Percentiles rank a stretch among this genome's conserved stretches.
These are phyloP conservation scores for Eupithecia subumbrata DNA, from an alignment of 2,888 invertebrate genomes.

Conservation along the genomic window DNA sequence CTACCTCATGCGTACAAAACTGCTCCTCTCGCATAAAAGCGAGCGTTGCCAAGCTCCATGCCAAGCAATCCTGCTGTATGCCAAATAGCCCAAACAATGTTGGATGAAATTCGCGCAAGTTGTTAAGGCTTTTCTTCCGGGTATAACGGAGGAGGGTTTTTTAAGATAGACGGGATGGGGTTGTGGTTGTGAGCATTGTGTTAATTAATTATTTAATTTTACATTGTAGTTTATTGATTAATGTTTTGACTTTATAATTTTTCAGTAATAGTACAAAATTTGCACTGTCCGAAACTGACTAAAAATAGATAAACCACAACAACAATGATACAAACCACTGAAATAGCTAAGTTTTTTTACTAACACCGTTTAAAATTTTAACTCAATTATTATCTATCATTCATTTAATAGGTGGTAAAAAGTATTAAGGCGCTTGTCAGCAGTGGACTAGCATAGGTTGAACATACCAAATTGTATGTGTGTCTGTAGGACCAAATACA, in stretches of 20 bases:
- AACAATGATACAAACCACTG: neutral
- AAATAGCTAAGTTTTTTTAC: too few relatives aligned
- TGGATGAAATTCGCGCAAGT: conserved; percentile 30
- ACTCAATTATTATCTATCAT: neutral
- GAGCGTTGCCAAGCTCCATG: conserved; percentile 37
- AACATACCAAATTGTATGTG: too few relatives aligned
- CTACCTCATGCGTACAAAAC: conserved; percentile 27
- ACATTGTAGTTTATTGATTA: neutral
- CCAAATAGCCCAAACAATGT: conserved; percentile 39
- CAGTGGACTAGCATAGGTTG: neutral
- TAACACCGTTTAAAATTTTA: too few relatives aligned
- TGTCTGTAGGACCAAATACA: too few relatives aligned
- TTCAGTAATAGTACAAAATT: neutral
- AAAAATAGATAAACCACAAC: neutral
- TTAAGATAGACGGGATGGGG: neutral
- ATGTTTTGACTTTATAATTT: too few relatives aligned
- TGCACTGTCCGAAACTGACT: neutral
- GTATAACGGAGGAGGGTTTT: neutral
- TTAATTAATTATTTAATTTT: neutral
- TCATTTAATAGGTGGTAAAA: neutral
- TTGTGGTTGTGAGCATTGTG: neutral
- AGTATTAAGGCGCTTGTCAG: neutral
- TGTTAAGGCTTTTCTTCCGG: conserved; percentile 25
- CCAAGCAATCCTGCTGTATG: conserved; percentile 40
- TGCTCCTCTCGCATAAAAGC: conserved; percentile 35